A percentile compares a stretch with the other conserved stretches of the same genome.
Conservation (phyloP, 2,797 vertebrate species). For the Petrocephalus sullivani region DNA sequence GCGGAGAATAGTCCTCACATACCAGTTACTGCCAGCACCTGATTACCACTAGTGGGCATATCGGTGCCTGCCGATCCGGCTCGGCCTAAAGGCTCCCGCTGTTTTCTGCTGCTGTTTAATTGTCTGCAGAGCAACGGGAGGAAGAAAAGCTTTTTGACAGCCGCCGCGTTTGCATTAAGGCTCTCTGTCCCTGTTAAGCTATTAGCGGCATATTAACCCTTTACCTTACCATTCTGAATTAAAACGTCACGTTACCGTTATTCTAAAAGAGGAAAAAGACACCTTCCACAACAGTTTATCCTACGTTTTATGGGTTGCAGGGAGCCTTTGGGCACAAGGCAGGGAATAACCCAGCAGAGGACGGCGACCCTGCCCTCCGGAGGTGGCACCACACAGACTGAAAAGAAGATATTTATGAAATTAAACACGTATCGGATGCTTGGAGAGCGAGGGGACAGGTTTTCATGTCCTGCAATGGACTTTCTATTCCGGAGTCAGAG, state of each 20-base stretch:
- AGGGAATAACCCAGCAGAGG: neutral
- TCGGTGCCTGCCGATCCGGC: neutral
- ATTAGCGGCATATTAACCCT: neutral
- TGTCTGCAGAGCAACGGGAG: neutral
- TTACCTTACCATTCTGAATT: neutral
- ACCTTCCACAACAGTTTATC: neutral
- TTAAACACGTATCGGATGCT: neutral
- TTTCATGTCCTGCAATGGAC: neutral
- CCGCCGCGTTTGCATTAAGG: neutral
- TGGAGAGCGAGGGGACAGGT: neutral
- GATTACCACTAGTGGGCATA: neutral
- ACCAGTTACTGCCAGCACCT: neutral
- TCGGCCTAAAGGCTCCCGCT: neutral
- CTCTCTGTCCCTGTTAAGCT: neutral
- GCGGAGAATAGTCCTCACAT: neutral
- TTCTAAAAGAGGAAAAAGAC: neutral
- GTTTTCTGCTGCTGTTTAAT: neutral
- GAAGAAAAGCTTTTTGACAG: neutral
- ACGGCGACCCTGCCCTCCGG: neutral
- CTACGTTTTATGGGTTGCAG: neutral
- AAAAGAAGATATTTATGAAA: neutral
- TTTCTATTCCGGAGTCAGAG: constrained; percentile 40
- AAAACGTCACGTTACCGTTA: neutral
- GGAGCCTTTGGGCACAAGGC: neutral
- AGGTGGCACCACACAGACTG: neutral